phyloP scores from a whole-genome alignment of 2,797 vertebrate species.

The Rachycentron canadum region DNA sequence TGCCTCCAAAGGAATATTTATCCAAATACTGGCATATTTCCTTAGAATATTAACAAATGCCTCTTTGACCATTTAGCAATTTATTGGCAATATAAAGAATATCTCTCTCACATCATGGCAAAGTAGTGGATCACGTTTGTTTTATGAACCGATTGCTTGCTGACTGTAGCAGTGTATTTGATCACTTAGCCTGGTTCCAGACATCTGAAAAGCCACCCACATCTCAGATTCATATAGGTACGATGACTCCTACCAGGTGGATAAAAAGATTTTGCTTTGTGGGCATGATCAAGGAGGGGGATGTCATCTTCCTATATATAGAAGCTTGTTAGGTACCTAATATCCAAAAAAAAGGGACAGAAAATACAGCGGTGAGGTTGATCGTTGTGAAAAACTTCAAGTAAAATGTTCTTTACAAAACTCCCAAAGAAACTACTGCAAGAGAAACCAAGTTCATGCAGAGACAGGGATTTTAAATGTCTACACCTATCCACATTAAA shows the following conservation, averaged over 20 bases:
- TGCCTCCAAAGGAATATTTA: background rate
- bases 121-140: background rate
- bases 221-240: background rate
- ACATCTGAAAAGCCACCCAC: background rate
- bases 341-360: background rate
- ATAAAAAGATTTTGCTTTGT: background rate
- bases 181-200: background rate
- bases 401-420: background rate
- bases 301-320: background rate
- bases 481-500: no score
- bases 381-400: background rate
- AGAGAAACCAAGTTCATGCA: no score
- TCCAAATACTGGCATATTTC: background rate
- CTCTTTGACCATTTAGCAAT: background rate
- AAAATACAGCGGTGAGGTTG: background rate
- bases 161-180: background rate
- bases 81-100: background rate
- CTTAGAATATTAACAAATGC: background rate
- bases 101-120: background rate
- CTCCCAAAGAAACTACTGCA: background rate
- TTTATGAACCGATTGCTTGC: background rate
- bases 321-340: background rate
- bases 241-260: background rate
- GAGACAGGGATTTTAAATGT: no score
- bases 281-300: background rate